Conservation (phyloP, 37 sponge, comb jelly and placozoan species). For the Cladorhizidae sp. region DNA sequence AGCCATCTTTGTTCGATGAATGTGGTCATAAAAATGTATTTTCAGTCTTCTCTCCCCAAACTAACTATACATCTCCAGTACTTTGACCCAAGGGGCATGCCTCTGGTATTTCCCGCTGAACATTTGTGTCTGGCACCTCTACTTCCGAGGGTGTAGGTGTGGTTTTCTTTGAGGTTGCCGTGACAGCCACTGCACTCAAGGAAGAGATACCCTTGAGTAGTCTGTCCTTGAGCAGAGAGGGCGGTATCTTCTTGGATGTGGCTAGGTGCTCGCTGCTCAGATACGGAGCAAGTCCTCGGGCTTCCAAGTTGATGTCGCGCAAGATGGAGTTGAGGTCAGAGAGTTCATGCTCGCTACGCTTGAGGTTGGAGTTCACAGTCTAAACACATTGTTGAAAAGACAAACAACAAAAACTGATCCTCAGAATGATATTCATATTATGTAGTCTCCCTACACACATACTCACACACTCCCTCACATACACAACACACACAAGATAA, state of each 20-base stretch:
- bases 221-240: not conserved
- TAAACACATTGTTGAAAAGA: not conserved
- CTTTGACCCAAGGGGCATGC: slow-evolving; percentile 3
- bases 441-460: no score
- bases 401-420: no score
- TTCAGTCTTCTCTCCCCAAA: no score
- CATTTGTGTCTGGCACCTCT: not conserved
- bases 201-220: not conserved
- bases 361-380: slow-evolving; percentile 68
- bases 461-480: no score
- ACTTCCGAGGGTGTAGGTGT: not conserved
- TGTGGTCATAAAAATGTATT: no score
- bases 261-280: slow-evolving; percentile 22
- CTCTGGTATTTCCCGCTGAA: not conserved
- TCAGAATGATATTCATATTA: no score
- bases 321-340: slow-evolving; percentile 35
- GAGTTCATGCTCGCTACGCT: slow-evolving; percentile 54
- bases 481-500: no score
- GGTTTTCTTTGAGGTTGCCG: not conserved
- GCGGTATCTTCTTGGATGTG: slow-evolving; percentile 4
- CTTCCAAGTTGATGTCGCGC: slow-evolving; percentile 9
- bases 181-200: no score
- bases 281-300: slow-evolving; percentile 35
- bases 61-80: not conserved
- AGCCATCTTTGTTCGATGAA: no score